phyloP scores from a whole-genome alignment of 2,888 invertebrate genomes.

The Tetropium fuscum region DNA sequence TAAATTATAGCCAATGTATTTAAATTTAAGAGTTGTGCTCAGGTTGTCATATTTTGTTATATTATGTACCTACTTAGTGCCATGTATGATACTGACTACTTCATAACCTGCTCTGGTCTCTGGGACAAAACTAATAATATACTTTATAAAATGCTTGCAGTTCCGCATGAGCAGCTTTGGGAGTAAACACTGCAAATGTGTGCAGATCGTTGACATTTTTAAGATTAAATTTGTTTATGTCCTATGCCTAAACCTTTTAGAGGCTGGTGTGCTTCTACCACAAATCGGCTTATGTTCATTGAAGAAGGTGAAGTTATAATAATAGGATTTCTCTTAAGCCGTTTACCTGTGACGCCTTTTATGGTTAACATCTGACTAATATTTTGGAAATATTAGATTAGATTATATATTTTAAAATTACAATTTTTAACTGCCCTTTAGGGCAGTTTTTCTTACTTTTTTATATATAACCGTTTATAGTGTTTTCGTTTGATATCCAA shows the following conservation, averaged over 20 bases:
- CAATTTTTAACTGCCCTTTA: too few species aligned
- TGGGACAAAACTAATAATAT: too few species aligned
- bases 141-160: background rate
- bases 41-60: too few species aligned
- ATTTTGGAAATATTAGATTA: too few species aligned
- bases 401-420: too few species aligned
- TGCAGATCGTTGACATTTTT: constrained; percentile 1
- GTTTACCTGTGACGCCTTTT: constrained; percentile 28
- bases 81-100: background rate
- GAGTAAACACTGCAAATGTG: constrained; percentile 16
- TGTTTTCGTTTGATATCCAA: too few species aligned
- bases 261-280: constrained; percentile 1
- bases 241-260: constrained; percentile 9
- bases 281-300: constrained; percentile 30
- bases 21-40: too few species aligned
- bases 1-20: too few species aligned
- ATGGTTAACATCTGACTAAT: constrained; percentile 26
- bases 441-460: too few species aligned
- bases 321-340: constrained; percentile 30
- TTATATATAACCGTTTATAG: too few species aligned
- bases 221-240: constrained; percentile 7
- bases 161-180: constrained; percentile 2
- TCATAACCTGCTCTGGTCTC: background rate
- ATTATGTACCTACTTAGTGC: too few species aligned
- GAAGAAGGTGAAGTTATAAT: constrained; percentile 24